Base-by-base conservation (phyloP, 2,888 invertebrate genomes). In the Gymnocheta viridis region DNA sequence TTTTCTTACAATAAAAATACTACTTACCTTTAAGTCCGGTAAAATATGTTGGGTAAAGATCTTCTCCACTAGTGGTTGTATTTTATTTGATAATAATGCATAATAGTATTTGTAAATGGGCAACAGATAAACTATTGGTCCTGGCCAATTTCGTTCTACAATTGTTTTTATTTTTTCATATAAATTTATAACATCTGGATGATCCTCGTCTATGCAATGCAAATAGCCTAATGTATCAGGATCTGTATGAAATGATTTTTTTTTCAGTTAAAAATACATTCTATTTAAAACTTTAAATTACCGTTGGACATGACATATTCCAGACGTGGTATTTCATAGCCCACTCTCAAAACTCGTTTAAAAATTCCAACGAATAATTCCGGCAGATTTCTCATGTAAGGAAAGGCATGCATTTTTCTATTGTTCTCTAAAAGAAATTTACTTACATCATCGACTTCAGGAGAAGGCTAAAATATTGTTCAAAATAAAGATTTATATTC, bases 101-200 rank as follows among this genome's bases (percentile, higher is more conserved):
- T 89, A 91, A 76, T 92, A 92, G 66, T 92, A 92, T 51, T 89
- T 90, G 82, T 92, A 92, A 58, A 92, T 90, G 22, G 92, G 92
- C 77, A 90, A 89, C 2, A 92, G 86, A 85, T 91, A 92, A 0
- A 90, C 89, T 19, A 88, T 90, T 0, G 92, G 90, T 4, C 92
- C 92, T 1, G 86, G 87, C 89, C 89, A 91, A 85, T 92, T 92
- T 54, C 87, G 87, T 66, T 82, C 86, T 0, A 92, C 90, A 54
- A 92, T 90, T 32, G 86, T 84, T 58, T 89, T 87, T 4, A 92
- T 88, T 86, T 90, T 89, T 0, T 86, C 86, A 82, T 92, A 92
- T 2, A 92, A 85, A 2, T 82, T 67, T 44, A 89, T 0, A 88
- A 92, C 91, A 77, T 92, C 91, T 0, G 88, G 86, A 85, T 92